Evolutionary conservation across 2,797 vertebrate species (phyloP).

Genomic region (Diglossa cyanea): DNA sequence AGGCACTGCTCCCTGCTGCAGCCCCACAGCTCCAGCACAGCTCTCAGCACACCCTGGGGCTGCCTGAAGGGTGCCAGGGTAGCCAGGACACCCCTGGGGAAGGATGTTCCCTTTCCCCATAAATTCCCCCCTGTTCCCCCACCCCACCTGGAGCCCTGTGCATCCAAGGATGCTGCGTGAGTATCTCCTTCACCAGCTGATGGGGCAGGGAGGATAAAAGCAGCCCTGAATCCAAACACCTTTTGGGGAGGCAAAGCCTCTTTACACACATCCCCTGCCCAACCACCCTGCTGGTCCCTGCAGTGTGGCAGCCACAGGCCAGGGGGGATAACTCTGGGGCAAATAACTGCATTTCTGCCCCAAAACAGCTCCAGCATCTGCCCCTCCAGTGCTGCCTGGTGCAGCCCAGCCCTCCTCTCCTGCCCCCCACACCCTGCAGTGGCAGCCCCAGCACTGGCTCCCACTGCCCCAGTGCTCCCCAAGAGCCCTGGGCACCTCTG

Average conservation of each 20-base stretch:
- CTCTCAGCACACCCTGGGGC: conserved; percentile 27
- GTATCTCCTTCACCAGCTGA: not conserved
- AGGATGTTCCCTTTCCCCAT: not conserved
- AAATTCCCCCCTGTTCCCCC: fast-evolving
- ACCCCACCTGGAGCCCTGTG: not conserved
- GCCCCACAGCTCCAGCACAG: not conserved
- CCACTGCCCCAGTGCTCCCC: not conserved
- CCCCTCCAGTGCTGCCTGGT: fast-evolving
- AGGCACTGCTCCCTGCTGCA: not conserved
- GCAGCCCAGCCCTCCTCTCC: not conserved
- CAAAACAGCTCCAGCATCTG: not conserved
- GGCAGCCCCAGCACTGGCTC: not conserved
- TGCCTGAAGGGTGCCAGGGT: not conserved
- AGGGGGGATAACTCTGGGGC: fast-evolving
- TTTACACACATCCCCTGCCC: not conserved
- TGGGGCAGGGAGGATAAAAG: not conserved
- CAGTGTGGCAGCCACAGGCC: not conserved
- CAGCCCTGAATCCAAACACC: not conserved
- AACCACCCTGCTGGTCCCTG: not conserved
- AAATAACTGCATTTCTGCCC: not conserved
- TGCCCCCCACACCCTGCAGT: not conserved
- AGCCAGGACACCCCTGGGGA: not conserved
- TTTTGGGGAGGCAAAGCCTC: not conserved
- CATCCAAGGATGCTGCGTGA: fast-evolving
- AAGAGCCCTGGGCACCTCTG: not conserved